Base-by-base conservation (phyloP, 2,797 vertebrate genomes). In the Masticophis lateralis region DNA sequence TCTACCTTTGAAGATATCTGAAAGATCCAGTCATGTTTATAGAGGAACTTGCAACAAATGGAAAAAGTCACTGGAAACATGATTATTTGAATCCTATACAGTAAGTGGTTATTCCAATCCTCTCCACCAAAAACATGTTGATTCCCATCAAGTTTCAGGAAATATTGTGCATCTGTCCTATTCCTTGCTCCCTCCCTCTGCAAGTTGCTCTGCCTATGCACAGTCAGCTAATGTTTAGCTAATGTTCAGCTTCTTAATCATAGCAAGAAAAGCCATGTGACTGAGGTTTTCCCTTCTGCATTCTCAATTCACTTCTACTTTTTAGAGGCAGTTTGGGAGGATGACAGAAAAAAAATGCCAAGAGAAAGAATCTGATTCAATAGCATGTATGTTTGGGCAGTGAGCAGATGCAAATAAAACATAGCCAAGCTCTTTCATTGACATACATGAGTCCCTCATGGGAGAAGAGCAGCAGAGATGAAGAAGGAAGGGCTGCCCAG, bases 391-490 rank as follows among this genome's bases (percentile, higher is more conserved):
- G 20, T 83, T 83, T 83, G 20, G 37, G 20, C 20, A 12, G 4
- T 47, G 37, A 47, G 74, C 10, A 25, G 74, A 47, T 47, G 20
- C 37, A 25, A 47, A 83, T 83, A 83, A 83, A 83, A 83, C 86
- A 18, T 1, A 63, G 91, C 14, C 28, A 86, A 14, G 0, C 51
- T 89, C 7, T 22, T 89, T 16, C 51, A 20, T 14, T 90, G 9
- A 98, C 99, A 98, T 96, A 99, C 99, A 97, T 90, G 13, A 98
- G 96, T 27, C 94, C 97, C 90, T 94, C 94, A 0, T 95, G 13
- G 47, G 97, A 98, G 97, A 99, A 98, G 89, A 99, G 97, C 59
- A 98, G 97, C 95, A 98, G 96, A 79, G 96, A 97, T 55, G 97
- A 96, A 0, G 98, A 96, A 94, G 97, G 94, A 0, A 12, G 43